Evolutionary conservation across 2,797 vertebrate species (phyloP).

Genomic region (Bovichtus variegatus): DNA sequence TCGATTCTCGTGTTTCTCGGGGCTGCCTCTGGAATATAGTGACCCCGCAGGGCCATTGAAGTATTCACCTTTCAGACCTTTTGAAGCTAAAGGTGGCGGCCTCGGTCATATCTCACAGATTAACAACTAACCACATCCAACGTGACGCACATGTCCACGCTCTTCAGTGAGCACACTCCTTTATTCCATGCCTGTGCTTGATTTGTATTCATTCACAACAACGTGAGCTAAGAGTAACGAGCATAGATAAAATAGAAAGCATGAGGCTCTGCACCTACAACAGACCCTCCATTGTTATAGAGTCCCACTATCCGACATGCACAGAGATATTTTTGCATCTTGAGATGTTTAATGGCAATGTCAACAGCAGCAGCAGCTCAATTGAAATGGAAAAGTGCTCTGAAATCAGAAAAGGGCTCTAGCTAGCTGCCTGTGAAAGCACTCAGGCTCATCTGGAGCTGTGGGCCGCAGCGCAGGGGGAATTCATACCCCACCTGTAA

Average conservation of each 20-base stretch:
- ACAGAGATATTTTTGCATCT: constrained; percentile 60
- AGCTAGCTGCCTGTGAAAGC: constrained; percentile 69
- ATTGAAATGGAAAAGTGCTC: constrained; percentile 76
- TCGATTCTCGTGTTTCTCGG: constrained; percentile 50
- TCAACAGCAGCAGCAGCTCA: constrained; percentile 67
- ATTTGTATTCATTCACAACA: constrained; percentile 44
- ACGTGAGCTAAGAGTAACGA: constrained; percentile 21
- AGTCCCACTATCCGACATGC: constrained; percentile 22
- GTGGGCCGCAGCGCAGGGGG: constrained; percentile 56
- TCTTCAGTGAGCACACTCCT: constrained; percentile 10
- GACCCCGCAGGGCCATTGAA: constrained; percentile 60
- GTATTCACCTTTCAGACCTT: constrained; percentile 69
- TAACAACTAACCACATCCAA: constrained; percentile 77
- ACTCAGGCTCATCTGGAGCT: constrained; percentile 78
- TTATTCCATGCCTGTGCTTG: constrained; percentile 31
- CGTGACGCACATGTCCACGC: constrained; percentile 65
- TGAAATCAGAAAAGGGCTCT: constrained; percentile 67
- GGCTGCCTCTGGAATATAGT: constrained; percentile 56
- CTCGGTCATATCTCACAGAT: constrained; percentile 73
- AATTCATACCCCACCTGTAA: constrained; percentile 80
- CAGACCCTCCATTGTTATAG: constrained; percentile 46
- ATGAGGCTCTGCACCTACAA: constrained; percentile 29
- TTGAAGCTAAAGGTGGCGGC: constrained; percentile 70
- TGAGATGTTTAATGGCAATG: constrained; percentile 68
- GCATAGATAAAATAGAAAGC: constrained; percentile 23